Base-by-base conservation (phyloP, 1,140 invertebrate genomes). In the Papilio aristodemus region DNA sequence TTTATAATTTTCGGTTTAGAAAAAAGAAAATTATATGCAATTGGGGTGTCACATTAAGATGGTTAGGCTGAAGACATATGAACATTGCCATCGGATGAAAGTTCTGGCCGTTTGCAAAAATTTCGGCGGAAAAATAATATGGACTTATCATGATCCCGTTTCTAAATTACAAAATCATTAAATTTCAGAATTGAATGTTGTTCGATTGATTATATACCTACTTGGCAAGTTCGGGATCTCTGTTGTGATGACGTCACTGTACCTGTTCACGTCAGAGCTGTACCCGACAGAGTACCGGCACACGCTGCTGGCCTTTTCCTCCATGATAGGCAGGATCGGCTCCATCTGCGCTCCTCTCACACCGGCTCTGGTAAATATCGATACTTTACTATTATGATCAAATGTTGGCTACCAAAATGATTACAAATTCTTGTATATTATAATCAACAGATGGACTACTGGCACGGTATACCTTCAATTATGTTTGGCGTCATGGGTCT, bases 211-310 rank as follows among this genome's bases (percentile, higher is more conserved):
- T 0, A 63, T 94, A 0, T 96, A 95, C 73, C 85, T 97, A 37
- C 75, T 94, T 0, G 96, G 96, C 1, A 97, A 96, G 87, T 94
- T 94, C 79, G 93, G 93, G 11, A 95, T 95, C 17, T 94, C 95
- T 0, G 90, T 93, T 60, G 93, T 94, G 0, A 95, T 95, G 75
- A 93, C 93, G 22, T 92, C 94, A 4, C 82, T 95, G 1, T 95
- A 95, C 81, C 91, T 95, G 63, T 95, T 93, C 69, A 95, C 95
- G 0, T 93, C 94, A 1, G 95, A 96, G 85, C 90, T 95, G 76
- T 96, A 95, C 77, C 95, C 95, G 1, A 96, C 95, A 1, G 92
- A 93, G 70, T 86, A 94, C 64, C 88, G 95, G 19, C 94, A 94
- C 76, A 94, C 92, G 14, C 76, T 95, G 36, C 92, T 96, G 32